A percentile compares a stretch with the other conserved stretches of the same genome.
Conservation (phyloP, 2,888 invertebrate genomes). For the Drosophila stalkeri region DNA sequence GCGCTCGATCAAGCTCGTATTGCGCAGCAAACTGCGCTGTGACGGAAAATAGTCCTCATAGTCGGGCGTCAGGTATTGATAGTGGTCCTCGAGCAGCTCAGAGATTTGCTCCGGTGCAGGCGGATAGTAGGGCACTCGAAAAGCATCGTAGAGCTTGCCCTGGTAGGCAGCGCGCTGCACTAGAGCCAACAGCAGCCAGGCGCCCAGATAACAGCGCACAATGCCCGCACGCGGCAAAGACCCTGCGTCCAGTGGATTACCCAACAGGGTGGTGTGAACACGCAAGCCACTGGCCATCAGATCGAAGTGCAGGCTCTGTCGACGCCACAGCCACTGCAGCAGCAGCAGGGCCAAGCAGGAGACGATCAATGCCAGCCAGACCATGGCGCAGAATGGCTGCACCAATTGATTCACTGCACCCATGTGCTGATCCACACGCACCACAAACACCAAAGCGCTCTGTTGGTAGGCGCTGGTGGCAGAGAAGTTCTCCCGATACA, state of each 20-base stretch:
- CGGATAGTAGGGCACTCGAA: conserved; percentile 64
- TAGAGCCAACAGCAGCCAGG: conserved; percentile 76
- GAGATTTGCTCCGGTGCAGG: conserved; percentile 61
- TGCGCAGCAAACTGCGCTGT: conserved; percentile 48
- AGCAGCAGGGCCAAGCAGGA: conserved; percentile 35
- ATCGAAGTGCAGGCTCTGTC: conserved; percentile 45
- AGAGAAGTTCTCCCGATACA: conserved; percentile 53
- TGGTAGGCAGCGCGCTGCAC: conserved; percentile 82
- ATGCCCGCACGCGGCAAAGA: conserved; percentile 50
- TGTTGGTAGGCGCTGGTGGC: conserved; percentile 71
- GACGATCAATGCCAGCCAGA: conserved; percentile 66
- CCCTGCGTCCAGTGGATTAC: conserved; percentile 63
- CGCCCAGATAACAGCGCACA: conserved; percentile 60
- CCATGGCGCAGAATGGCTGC: conserved; percentile 60
- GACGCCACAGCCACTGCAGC: conserved; percentile 34
- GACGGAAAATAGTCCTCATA: conserved; percentile 65
- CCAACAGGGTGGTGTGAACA: conserved; percentile 69
- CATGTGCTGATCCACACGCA: conserved; percentile 58
- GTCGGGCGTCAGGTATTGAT: conserved; percentile 38
- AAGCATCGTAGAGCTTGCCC: conserved; percentile 79
- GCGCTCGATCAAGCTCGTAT: conserved; percentile 14
- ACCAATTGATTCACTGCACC: conserved; percentile 67
- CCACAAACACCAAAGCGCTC: conserved; percentile 69
- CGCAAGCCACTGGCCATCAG: conserved; percentile 52
- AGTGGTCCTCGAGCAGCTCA: conserved; percentile 57